A percentile compares a stretch with the other conserved stretches of the same genome.
phyloP scores from a whole-genome alignment of 2,113 vertebrate genomes.

The Albula glossodonta region DNA sequence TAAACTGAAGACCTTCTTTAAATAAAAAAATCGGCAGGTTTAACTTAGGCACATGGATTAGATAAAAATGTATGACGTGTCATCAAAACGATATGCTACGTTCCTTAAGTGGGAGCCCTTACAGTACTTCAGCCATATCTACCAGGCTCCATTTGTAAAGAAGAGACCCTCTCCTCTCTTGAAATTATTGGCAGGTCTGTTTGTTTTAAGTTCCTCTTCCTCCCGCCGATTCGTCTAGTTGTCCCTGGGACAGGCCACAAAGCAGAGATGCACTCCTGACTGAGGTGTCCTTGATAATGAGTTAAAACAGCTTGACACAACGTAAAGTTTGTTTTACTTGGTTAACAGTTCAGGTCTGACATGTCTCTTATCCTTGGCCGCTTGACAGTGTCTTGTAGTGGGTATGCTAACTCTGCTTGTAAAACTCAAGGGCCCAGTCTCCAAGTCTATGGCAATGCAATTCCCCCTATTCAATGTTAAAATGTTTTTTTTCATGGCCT shows the following conservation, averaged over 20 bases:
- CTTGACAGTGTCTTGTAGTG: not conserved
- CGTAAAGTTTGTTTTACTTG: not conserved
- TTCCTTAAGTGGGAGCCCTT: not conserved
- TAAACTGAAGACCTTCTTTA: not conserved
- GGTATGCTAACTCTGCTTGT: not conserved
- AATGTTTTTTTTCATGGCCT: conserved; percentile 31
- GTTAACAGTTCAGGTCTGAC: not conserved
- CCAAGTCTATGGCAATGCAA: not conserved
- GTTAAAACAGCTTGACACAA: not conserved
- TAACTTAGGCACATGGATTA: no score
- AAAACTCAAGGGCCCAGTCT: not conserved
- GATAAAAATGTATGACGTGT: not conserved
- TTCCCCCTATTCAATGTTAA: conserved; percentile 40
- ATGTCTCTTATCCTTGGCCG: not conserved
- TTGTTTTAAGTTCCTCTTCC: not conserved
- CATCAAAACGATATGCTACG: not conserved
- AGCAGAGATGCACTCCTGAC: not conserved
- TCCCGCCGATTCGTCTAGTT: not conserved
- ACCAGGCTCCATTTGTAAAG: not conserved
- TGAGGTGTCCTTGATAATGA: conserved; percentile 1
- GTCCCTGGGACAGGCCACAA: not conserved
- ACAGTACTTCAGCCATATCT: not conserved
- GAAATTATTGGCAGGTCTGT: not conserved
- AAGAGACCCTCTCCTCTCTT: not conserved
- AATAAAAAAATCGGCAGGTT: no score